Conservation (phyloP, 2,797 vertebrate genomes). For the Agapornis canus region DNA sequence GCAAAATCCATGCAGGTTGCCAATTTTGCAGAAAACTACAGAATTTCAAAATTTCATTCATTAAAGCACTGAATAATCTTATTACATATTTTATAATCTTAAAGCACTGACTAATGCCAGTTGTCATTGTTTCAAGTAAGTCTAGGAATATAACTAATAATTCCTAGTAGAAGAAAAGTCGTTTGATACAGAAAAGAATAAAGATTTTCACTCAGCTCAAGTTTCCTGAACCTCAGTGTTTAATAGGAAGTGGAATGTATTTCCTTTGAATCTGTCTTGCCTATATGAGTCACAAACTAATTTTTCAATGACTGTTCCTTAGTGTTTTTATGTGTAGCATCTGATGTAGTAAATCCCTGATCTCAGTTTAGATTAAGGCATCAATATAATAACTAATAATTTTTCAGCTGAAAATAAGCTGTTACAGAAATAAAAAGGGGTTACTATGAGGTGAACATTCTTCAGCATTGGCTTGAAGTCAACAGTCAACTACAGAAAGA, state of each 20-base stretch:
- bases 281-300: neutral
- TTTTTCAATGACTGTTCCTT: neutral
- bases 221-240: neutral
- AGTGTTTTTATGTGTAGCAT: neutral
- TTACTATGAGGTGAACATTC: slow-evolving; percentile 17
- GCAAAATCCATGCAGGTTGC: neutral
- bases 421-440: neutral
- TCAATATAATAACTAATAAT: neutral
- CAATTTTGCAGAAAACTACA: neutral
- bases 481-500: neutral
- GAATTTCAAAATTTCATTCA: neutral
- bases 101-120: neutral
- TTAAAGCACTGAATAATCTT: neutral
- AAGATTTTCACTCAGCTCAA: neutral
- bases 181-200: neutral
- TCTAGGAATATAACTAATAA: neutral
- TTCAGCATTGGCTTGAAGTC: neutral
- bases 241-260: neutral
- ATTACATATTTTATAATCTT: neutral
- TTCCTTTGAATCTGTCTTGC: neutral
- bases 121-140: neutral
- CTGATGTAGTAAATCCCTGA: neutral
- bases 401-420: neutral
- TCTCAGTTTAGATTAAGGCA: neutral
- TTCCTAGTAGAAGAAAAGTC: neutral